Evolutionary conservation across 1,140 invertebrate genomes (phyloP), one percentile per base, ranked within the genome.

Genomic region (Eumaeus atala): DNA sequence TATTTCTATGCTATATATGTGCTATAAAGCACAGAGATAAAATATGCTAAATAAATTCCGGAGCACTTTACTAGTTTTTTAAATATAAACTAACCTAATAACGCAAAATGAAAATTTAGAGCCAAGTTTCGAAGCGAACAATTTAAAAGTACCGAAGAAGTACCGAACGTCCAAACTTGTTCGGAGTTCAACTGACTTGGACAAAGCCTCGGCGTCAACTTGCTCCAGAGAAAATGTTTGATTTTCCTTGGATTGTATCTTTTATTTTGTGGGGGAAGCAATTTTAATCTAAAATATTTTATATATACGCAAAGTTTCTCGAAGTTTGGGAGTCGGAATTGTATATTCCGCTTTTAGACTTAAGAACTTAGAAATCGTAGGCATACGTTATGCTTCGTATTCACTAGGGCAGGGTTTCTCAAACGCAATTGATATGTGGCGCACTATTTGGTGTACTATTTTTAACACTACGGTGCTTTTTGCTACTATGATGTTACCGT

Each of bases 91-190:
- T 56, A 63, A 63, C 53, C 57, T 63, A 63, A 63, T 63, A 63
- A 59, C 54, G 38, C 47, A 63, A 59, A 58, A 62, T 58, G 60
- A 62, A 63, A 59, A 63, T 63, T 54, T 63, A 62, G 53, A 51
- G 49, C 28, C 38, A 58, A 62, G 37, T 62, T 66, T 53, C 34
- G 18, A 61, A 60, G 52, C 42, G 52, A 74, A 76, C 74, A 74
- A 72, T 76, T 76, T 74, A 66, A 72, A 74, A 76, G 70, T 75
- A 72, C 67, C 71, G 70, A 72, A 72, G 71, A 69, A n/a, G 71
- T 56, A 57, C 64, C 21, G 62, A 54, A 59, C 64, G 56, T 63
- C 64, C 59, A 57, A 67, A 74, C 56, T 75, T 28, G 21, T 6
- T 70, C 61, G 54, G 40, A 44, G 37, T 53, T 53, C 18, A 11